A percentile compares a stretch with the other conserved stretches of the same genome.
Conservation (phyloP, 2,888 invertebrate genomes). For the Diogma glabrata region DNA sequence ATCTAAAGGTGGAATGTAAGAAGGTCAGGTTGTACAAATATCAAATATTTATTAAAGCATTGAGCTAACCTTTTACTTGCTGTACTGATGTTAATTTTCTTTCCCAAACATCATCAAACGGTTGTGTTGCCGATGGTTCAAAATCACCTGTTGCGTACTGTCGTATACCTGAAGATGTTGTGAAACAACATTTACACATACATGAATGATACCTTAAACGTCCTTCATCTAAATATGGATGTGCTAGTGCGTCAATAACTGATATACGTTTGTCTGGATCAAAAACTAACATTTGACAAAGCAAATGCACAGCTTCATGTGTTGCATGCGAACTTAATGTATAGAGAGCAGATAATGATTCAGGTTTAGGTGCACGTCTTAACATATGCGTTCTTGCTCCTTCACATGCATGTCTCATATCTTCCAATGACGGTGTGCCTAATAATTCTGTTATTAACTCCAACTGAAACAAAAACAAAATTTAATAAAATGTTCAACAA, state of each 20-base stretch:
- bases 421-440: conserved; percentile 89
- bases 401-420: conserved; percentile 96
- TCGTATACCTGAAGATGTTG: conserved; percentile 60
- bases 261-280: conserved; percentile 94
- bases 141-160: conserved; percentile 89
- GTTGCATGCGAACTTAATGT: conserved; percentile 87
- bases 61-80: conserved; percentile 93
- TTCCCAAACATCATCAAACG: conserved; percentile 96
- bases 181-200: conserved; percentile 98
- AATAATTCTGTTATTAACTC: conserved; percentile 95
- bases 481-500: neutral
- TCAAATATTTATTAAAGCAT: no score
- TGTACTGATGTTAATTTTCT: conserved; percentile 84
- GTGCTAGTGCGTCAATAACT: conserved; percentile 88
- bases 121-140: conserved; percentile 80
- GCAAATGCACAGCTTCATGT: conserved; percentile 94
- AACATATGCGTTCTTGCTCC: conserved; percentile 89
- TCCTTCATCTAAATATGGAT: conserved; percentile 96
- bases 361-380: conserved; percentile 75
- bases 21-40: no score
- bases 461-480: conserved; percentile 47
- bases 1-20: no score
- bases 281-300: conserved; percentile 95
- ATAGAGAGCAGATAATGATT: conserved; percentile 80
- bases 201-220: conserved; percentile 97